Percentiles rank a stretch among this genome's conserved stretches.
These are phyloP conservation scores for Morpho achilles DNA, from an alignment of 2,888 invertebrate species.

Conservation along the genomic window DNA sequence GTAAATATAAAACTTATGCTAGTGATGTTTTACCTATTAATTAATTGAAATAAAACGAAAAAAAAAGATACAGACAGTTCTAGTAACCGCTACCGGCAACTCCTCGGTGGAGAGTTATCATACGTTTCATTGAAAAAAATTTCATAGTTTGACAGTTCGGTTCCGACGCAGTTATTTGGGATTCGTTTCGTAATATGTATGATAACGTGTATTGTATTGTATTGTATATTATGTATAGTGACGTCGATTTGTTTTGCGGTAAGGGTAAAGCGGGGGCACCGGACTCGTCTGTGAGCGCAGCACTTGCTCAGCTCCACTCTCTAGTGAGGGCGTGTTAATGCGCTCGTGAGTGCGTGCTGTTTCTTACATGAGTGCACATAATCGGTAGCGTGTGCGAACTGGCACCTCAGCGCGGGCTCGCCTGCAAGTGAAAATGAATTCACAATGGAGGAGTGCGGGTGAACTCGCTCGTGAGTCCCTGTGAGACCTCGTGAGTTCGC, in stretches of 20 bases:
- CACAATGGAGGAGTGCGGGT: no score
- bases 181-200: conserved; percentile 49
- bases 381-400: no score
- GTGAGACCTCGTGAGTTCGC: no score
- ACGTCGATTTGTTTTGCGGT: conserved; percentile 37
- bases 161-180: conserved; percentile 38
- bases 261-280: conserved; percentile 17
- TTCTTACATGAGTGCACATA: no score
- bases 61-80: conserved; percentile 62
- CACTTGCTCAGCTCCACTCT: no score
- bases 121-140: conserved; percentile 52
- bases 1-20: conserved; percentile 68
- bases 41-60: conserved; percentile 44
- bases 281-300: no score
- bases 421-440: no score
- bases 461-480: no score
- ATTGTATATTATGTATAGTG: conserved; percentile 36
- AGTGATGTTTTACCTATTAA: conserved; percentile 75
- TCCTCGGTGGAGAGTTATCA: conserved; percentile 55
- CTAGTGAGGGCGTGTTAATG: no score
- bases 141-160: conserved; percentile 57
- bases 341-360: no score
- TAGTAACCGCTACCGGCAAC: conserved; percentile 56
- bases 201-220: conserved; percentile 24
- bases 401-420: no score